phyloP scores from a whole-genome alignment of 2,888 invertebrate species.

The Anagyrus pseudococci region DNA sequence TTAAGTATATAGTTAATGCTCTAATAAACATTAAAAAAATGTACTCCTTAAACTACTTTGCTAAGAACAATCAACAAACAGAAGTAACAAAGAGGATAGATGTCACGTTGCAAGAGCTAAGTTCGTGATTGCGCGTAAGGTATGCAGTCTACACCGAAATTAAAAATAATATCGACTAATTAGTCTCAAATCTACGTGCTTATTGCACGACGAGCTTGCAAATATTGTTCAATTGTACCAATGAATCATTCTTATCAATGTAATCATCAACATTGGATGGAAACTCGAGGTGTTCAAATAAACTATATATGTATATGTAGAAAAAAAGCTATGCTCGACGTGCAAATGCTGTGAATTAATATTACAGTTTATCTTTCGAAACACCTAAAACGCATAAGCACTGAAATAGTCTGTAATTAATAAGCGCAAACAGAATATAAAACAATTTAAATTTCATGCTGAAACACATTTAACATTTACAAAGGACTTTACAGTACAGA shows the following conservation, averaged over 20 bases:
- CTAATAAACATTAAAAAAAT: background rate
- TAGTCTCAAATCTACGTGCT: slow-evolving; percentile 14
- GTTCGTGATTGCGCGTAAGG: slow-evolving; percentile 17
- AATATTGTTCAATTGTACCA: background rate
- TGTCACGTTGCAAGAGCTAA: background rate
- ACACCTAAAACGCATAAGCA: background rate
- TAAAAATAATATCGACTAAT: slow-evolving; percentile 13
- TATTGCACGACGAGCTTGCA: slow-evolving; percentile 17
- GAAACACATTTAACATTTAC: background rate
- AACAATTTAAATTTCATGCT: slow-evolving; percentile 1
- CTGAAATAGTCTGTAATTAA: background rate
- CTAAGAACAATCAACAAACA: slow-evolving; percentile 1
- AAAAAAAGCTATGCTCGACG: slow-evolving; percentile 2
- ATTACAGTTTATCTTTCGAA: background rate
- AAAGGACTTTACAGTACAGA: background rate
- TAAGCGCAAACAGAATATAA: slow-evolving; percentile 1
- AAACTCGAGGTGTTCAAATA: background rate
- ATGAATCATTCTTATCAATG: background rate
- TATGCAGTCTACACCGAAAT: slow-evolving; percentile 16
- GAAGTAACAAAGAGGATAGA: background rate
- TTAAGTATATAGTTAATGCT: slow-evolving; percentile 1
- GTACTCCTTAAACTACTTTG: slow-evolving; percentile 5
- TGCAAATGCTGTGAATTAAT: background rate
- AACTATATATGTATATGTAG: background rate
- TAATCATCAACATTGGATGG: background rate